Base-by-base conservation (phyloP, 2,888 invertebrate genomes). In the Sipha maydis region DNA sequence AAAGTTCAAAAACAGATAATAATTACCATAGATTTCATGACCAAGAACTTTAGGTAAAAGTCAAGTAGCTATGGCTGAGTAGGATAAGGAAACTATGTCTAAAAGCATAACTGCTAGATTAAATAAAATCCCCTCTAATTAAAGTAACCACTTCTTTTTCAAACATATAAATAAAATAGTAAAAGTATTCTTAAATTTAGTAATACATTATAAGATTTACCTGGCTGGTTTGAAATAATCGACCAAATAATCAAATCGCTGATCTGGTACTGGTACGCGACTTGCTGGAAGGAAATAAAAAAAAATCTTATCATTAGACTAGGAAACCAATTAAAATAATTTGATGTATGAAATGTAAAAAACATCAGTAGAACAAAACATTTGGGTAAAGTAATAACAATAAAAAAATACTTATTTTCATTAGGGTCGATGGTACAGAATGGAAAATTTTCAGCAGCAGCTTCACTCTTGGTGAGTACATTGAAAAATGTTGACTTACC, bases 381-480 rank as follows among this genome's bases (percentile, higher is more conserved):
- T 71, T 14, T 71, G 31, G 21, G 61, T 61, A 1, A 21, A 31
- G 8, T 38, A 38, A 61, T 41, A 21, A 28, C 4, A 34, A 4
- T 48, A 48, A 48, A 48, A 90, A 78, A 90, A 95, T 96, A 97
- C 98, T 98, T 97, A 98, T 97, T 99, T 95, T 99, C 99, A 97
- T 99, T 99, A 80, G 99, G 99, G 93, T 99, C 99, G 92, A 99
- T 99, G 92, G 99, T 99, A 94, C 99, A 99, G 94, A 99, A 99
- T 0, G 99, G 99, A 92, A 99, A 99, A 92, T 99, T 99, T 92
- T 99, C 99, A 84, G 99, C 99, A 88, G 98, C 96, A 11, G 98
- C 99, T 91, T 97, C 96, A 92, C 98, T 98, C 92, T 99, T 98
- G 56, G 99, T 99, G 90, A 99, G 93, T 41, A 99, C 98, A 93